Evolutionary conservation across 2,888 invertebrate genomes (phyloP), one percentile per base, ranked within the genome.

Genomic region (Timandra comae): DNA sequence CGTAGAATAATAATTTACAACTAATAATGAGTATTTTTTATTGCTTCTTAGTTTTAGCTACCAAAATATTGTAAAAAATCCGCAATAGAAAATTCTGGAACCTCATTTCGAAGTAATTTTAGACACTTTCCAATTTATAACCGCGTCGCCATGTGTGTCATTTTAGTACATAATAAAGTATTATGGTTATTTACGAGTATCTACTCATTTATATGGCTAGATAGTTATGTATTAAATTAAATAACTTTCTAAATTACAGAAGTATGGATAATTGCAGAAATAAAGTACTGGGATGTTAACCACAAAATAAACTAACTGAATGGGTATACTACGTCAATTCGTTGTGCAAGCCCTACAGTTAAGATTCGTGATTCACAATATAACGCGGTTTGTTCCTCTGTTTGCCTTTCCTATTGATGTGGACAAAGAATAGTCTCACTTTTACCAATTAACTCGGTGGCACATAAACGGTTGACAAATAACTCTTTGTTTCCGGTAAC

Each of bases 381-480:
- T 50, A 64, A 62, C 52, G 46, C 51, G 46, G 52, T 53, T 24
- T 24, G 6, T 59, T 62, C 63, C 44, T 69, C 62, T 79, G 71
- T 82, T 82, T 78, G 65, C 57, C 63, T 69, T 78, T 73, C 70
- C 59, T 66, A 71, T 73, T 65, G 61, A 48, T 30, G 34, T 58
- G 52, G 52, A 63, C 65, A 67, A 71, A 67, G 68, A 69, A 77
- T 73, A 76, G 65, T 69, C 65, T 69, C 65, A 80, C 80, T 85
- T 82, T 84, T 84, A 80, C 84, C 79, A 81, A 84, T 84, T 84
- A 81, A 63, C 59, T 60, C 43, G 55, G 52, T 51, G 48, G 52
- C 56, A 64, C 73, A 67, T 70, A 72, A 66, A 55, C 63, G 51
- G 43, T 49, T 52, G 52, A 71, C 68, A 78, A 57, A 49, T 51